Percentiles rank a stretch among this genome's conserved stretches.
These are phyloP conservation scores for Drosophila nebulosa DNA, from an alignment of 1,140 invertebrate species.

Conservation along the genomic window DNA sequence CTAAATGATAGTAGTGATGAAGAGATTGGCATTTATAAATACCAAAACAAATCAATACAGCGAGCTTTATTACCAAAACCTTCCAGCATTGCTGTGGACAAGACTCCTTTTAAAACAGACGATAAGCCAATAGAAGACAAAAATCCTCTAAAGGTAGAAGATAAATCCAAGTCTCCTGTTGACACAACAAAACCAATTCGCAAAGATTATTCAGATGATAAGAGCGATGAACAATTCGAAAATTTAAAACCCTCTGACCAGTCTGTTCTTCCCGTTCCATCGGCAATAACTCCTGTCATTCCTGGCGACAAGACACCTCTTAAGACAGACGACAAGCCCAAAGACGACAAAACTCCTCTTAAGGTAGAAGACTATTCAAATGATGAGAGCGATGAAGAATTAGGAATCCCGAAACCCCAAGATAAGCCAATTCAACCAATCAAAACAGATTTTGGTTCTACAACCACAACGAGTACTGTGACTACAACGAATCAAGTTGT, in stretches of 20 bases:
- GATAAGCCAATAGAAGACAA: neutral
- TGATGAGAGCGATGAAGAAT: too few species aligned
- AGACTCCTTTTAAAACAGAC: neutral
- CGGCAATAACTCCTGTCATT: too few species aligned
- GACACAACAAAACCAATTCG: neutral
- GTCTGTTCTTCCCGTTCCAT: too few species aligned
- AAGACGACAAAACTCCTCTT: too few species aligned
- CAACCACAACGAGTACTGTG: too few species aligned
- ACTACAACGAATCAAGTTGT: too few species aligned
- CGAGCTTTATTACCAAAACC: neutral
- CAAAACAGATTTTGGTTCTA: too few species aligned
- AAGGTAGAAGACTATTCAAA: too few species aligned
- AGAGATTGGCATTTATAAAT: neutral
- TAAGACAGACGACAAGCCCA: too few species aligned
- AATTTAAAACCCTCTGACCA: neutral
- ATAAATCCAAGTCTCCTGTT: conserved; percentile 1
- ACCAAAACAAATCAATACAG: neutral
- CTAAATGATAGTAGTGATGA: neutral
- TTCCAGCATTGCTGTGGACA: neutral
- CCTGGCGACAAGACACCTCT: too few species aligned
- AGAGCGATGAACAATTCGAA: neutral
- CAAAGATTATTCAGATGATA: neutral
- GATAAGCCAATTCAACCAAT: too few species aligned
- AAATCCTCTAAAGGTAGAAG: neutral
- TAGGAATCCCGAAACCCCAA: too few species aligned